Base-by-base conservation (phyloP, 1,140 invertebrate species). In the Hycleus cichorii region DNA sequence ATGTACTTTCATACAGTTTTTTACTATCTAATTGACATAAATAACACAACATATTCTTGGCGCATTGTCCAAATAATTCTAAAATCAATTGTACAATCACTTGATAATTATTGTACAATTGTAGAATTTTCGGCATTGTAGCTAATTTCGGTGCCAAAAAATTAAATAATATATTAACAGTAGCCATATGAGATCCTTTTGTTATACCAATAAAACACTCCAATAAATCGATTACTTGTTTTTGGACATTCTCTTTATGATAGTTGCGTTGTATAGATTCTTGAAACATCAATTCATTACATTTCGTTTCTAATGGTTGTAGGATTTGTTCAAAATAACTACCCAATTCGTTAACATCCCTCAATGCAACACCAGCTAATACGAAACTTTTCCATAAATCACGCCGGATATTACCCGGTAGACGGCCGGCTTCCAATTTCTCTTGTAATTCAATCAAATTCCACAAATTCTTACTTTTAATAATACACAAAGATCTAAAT, bases 51-150 rank as follows among this genome's bases (percentile, higher is more conserved):
- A 89, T 84, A 57, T 79, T 74, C 55, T 83, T 82, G 1, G 86
- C 81, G 68, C 83, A 84, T 69, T 89, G 84, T 48, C 80, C 81
- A 58, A 90, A 85, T 3, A 93, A 73, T 69, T 91, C 87, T 47
- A 94, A 73, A 51, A 90, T 83, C 9, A 90, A 76, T 66, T 90
- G 81, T 12, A 93, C 86, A 51, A 94, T 81, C 54, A 86, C 81
- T 47, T 87, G 85, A 75, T 90, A 92, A 76, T 91, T 91, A 73
- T 89, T 87, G 69, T 90, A 93, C 3, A 88, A 67, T 51, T 80
- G 83, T 24, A 92, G 67, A 25, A 92, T 75, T 32, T 79, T 78
- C 2, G 86, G 81, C 62, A 86, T 73, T 68, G 88, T 83, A 10
- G 77, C 75, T 50, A 91, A 66, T 11, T 89, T 74, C 0, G 82